These are phyloP conservation scores for Aphaenogaster rudis DNA, from an alignment of 1,140 invertebrate genomes.

Conservation along the genomic window DNA sequence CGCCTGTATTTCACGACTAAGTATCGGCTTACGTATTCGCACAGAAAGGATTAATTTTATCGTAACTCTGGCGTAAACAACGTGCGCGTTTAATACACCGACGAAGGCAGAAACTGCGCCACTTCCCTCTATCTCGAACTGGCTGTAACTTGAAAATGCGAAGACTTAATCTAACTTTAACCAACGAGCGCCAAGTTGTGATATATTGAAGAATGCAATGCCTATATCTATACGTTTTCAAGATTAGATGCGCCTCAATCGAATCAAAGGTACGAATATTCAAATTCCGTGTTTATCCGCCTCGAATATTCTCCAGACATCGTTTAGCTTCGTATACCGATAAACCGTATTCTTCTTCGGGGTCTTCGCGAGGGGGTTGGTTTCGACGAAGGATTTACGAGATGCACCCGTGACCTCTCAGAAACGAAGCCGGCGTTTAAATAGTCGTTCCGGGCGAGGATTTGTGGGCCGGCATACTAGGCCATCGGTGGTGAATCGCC, in stretches of 20 bases:
- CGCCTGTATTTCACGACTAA: conserved; percentile 60
- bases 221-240: neutral
- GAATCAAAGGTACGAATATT: neutral
- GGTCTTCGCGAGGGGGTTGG: neutral
- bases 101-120: conserved; percentile 23
- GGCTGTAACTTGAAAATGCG: conserved; percentile 39
- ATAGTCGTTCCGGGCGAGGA: conserved; percentile 63
- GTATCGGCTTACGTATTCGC: conserved; percentile 65
- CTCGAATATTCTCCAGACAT: neutral
- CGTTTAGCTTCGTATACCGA: neutral
- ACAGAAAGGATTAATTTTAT: conserved; percentile 63
- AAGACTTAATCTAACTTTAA: conserved; percentile 49
- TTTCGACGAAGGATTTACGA: conserved; percentile 59
- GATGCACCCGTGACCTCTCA: conserved; percentile 56
- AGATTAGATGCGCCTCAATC: neutral
- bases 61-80: conserved; percentile 60
- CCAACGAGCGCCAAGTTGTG: neutral
- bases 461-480: conserved; percentile 70
- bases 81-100: conserved; percentile 57
- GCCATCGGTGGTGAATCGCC: conserved; percentile 24
- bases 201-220: neutral
- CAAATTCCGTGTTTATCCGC: neutral
- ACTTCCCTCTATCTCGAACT: conserved; percentile 30
- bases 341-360: conserved; percentile 20
- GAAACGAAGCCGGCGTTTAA: conserved; percentile 67